phyloP scores from a whole-genome alignment of 2,113 vertebrate species.

The Tichodroma muraria region DNA sequence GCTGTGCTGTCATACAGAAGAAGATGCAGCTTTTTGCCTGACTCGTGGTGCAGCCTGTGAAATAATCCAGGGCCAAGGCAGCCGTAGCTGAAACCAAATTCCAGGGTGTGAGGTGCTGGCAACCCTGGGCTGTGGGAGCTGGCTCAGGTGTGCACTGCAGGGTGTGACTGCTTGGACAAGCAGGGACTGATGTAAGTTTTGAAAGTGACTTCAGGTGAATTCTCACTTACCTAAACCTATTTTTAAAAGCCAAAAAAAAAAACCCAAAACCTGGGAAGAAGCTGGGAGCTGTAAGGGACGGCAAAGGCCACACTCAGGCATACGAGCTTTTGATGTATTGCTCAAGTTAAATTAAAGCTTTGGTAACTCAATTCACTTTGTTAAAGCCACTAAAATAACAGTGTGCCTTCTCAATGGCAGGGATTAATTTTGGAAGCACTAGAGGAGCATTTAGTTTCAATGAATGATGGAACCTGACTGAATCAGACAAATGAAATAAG shows the following conservation, averaged over 20 bases:
- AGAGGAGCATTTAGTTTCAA: not conserved
- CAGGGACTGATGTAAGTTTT: rapidly evolving
- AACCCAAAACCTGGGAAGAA: not conserved
- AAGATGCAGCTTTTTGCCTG: not conserved
- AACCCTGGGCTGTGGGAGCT: not conserved
- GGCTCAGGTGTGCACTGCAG: not conserved
- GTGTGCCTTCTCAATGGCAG: not conserved
- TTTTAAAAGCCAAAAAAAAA: not conserved
- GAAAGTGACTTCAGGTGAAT: not conserved
- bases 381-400: not conserved
- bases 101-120: not conserved
- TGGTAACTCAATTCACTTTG: not conserved
- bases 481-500: conserved; percentile 5
- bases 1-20: not conserved
- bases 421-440: not conserved
- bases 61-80: not conserved
- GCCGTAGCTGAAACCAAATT: not conserved
- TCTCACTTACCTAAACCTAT: not conserved
- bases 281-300: not conserved
- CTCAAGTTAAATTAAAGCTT: not conserved
- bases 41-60: not conserved
- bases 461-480: not conserved
- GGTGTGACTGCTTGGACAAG: rapidly evolving
- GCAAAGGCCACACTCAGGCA: not conserved
- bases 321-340: not conserved